Percentiles rank a stretch among this genome's conserved stretches.
phyloP scores from a whole-genome alignment of 2,888 invertebrate genomes.

The Caenorhabditis japonica region DNA sequence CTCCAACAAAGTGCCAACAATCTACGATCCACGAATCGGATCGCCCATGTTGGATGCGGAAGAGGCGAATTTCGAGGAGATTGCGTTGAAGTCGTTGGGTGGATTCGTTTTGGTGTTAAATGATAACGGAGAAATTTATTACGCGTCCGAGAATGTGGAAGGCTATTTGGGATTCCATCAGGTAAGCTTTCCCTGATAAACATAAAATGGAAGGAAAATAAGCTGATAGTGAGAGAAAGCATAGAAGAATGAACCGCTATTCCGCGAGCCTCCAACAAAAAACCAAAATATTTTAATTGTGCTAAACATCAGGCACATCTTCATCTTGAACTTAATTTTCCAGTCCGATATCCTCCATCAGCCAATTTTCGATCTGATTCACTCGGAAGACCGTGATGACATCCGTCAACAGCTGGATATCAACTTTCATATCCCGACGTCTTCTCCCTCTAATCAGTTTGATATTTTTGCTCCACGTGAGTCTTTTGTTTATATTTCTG shows the following conservation, averaged over 20 bases:
- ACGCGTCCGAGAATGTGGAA: slow-evolving; percentile 99
- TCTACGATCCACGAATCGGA: slow-evolving; percentile 63
- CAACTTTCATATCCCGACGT: slow-evolving; percentile 50
- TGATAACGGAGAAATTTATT: slow-evolving; percentile 96
- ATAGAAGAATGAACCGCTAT: too few relatives aligned
- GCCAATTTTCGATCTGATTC: slow-evolving; percentile 97
- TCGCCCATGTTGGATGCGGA: slow-evolving; percentile 65
- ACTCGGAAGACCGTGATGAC: slow-evolving; percentile 99
- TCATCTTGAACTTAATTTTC: slow-evolving; percentile 77
- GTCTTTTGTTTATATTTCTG: not conserved
- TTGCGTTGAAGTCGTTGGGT: slow-evolving; percentile 86
- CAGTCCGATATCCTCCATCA: slow-evolving; percentile 99
- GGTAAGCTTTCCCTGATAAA: too few relatives aligned
- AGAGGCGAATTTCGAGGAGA: slow-evolving; percentile 68
- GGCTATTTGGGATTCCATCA: slow-evolving; percentile 99
- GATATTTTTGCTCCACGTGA: slow-evolving; percentile 86
- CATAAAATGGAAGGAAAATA: too few relatives aligned
- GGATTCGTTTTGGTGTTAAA: slow-evolving; percentile 98
- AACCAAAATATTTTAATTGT: too few relatives aligned
- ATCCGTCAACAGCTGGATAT: slow-evolving; percentile 69
- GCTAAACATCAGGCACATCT: not conserved
- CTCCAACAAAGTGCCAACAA: slow-evolving; percentile 60
- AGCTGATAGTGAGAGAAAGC: too few relatives aligned
- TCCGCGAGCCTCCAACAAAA: too few relatives aligned
- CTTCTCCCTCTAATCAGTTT: slow-evolving; percentile 79